Evolutionary conservation across 2,113 vertebrate species (phyloP).

Genomic region (Semnopithecus entellus): DNA sequence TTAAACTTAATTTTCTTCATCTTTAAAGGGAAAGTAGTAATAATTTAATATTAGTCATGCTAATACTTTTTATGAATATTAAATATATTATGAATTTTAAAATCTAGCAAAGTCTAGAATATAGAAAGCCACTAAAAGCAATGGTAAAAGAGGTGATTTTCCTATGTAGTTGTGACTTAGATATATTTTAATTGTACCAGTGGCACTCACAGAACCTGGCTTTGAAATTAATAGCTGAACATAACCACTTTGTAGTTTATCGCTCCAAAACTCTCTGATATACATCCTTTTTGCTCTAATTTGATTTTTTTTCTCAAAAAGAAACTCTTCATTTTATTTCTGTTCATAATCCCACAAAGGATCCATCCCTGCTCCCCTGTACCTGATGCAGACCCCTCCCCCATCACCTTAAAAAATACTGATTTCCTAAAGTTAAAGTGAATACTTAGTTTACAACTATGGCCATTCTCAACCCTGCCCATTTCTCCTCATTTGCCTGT

Average conservation of each 20-base stretch:
- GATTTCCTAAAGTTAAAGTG: constrained; percentile 53
- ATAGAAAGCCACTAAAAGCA: background rate
- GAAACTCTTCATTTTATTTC: constrained; percentile 70
- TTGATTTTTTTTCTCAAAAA: background rate
- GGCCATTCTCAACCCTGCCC: background rate
- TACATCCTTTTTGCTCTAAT: background rate
- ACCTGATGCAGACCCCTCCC: background rate
- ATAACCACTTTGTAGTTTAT: background rate
- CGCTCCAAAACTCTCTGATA: background rate
- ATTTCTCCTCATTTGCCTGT: background rate
- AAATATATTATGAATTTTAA: background rate
- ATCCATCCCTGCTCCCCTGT: background rate
- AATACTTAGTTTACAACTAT: background rate
- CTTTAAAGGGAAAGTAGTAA: background rate
- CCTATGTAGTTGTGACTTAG: no score
- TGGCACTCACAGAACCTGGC: background rate
- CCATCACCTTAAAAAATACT: constrained; percentile 60
- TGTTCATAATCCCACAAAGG: background rate
- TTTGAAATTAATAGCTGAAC: background rate
- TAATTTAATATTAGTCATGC: background rate
- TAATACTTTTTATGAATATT: background rate
- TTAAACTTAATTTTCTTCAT: background rate
- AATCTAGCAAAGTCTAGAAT: background rate
- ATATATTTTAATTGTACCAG: background rate
- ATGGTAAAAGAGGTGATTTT: background rate